These are phyloP conservation scores for Siniperca obscura DNA, from an alignment of 2,797 vertebrate genomes.

Conservation along the genomic window DNA sequence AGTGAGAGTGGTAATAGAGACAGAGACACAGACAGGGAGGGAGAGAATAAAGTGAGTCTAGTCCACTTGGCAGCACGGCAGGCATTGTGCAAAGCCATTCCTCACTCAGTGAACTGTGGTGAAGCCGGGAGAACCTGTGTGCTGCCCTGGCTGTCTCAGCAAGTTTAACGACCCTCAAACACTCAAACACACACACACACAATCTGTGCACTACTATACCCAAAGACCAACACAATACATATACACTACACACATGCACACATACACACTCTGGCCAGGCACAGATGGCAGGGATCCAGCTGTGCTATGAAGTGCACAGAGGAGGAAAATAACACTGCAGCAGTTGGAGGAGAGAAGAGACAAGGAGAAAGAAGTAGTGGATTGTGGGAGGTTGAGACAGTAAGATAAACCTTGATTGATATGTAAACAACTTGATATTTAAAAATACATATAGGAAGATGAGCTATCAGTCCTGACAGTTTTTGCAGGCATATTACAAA, in stretches of 20 bases:
- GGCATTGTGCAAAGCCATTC: constrained; percentile 74
- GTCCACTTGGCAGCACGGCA: constrained; percentile 67
- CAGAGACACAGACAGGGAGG: constrained; percentile 42
- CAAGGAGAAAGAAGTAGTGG: constrained; percentile 29
- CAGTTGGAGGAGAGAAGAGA: constrained; percentile 39
- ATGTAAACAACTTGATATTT: constrained; percentile 32
- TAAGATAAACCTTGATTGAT: constrained; percentile 34
- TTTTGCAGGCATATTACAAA: constrained; percentile 5
- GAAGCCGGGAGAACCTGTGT: constrained; percentile 64
- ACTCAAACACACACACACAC: constrained; percentile 22
- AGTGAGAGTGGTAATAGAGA: constrained; percentile 60
- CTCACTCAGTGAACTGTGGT: constrained; percentile 76
- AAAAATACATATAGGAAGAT: background rate
- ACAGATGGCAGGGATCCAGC: constrained; percentile 69
- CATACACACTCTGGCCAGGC: constrained; percentile 32
- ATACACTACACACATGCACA: constrained; percentile 15
- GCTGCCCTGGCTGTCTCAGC: constrained; percentile 71
- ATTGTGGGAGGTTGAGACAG: constrained; percentile 39
- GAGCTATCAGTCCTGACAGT: background rate
- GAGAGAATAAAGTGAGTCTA: constrained; percentile 59
- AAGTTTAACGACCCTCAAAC: constrained; percentile 73
- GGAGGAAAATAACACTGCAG: constrained; percentile 68
- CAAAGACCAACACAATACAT: background rate
- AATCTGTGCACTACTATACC: no score
- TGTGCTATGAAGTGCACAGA: constrained; percentile 64